These are phyloP conservation scores for Drosophila histrio DNA, from an alignment of 2,888 invertebrate genomes.

Conservation along the genomic window DNA sequence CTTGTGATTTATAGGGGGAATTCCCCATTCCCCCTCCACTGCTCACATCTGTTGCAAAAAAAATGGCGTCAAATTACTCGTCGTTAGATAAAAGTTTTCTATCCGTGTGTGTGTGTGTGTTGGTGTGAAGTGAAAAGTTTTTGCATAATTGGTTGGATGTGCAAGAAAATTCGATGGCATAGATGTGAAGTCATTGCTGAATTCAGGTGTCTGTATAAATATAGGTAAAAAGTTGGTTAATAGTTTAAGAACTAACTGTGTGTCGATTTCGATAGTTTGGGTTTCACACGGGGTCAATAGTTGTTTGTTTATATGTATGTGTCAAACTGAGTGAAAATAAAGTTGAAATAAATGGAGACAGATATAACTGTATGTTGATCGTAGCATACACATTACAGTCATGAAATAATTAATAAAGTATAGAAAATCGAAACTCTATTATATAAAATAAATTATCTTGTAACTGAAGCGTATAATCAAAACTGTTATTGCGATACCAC, in stretches of 20 bases:
- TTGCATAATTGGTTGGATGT: conserved; percentile 53
- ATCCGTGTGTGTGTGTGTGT: neutral
- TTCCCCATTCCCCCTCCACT: conserved; percentile 15
- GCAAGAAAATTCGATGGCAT: conserved; percentile 4
- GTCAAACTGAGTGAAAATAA: no score
- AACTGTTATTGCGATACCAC: neutral
- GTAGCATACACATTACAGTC: no score
- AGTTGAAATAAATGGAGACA: no score
- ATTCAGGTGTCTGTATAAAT: conserved; percentile 15
- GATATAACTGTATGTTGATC: no score
- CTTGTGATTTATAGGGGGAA: conserved; percentile 62
- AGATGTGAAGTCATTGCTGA: conserved; percentile 2
- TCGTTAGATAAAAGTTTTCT: conserved; percentile 59
- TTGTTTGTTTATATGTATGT: no score
- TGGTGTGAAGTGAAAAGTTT: conserved; percentile 41
- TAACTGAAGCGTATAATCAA: no score
- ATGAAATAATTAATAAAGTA: no score
- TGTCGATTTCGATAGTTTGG: neutral
- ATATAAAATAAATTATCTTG: no score
- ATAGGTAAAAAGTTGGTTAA: neutral
- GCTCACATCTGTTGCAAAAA: conserved; percentile 35
- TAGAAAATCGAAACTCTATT: no score
- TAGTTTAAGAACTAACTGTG: neutral
- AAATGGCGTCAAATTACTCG: conserved; percentile 58
- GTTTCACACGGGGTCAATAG: neutral